Conservation (phyloP, 2,888 invertebrate species). For the Theretra japonica region DNA sequence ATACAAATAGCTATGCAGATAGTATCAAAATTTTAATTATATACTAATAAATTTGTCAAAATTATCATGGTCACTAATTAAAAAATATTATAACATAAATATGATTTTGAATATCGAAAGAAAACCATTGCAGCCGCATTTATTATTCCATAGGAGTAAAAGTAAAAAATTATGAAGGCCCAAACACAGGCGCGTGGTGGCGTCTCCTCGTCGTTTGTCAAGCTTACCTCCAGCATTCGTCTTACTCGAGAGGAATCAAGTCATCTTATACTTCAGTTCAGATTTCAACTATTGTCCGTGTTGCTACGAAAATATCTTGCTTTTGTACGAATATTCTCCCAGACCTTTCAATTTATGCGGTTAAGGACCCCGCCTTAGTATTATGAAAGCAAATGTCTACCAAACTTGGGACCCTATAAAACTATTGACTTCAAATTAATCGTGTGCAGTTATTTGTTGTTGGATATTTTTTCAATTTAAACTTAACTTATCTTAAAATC, state of each 20-base stretch:
- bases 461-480: no score
- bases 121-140: slow-evolving; percentile 8
- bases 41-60: no score
- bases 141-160: slow-evolving; percentile 34
- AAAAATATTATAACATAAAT: neutral
- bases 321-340: neutral
- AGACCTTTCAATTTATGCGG: neutral
- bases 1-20: no score
- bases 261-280: slow-evolving; percentile 32
- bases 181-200: slow-evolving; percentile 33
- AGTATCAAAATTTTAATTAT: no score
- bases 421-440: no score
- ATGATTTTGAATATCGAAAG: neutral
- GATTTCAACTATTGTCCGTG: neutral
- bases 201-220: slow-evolving; percentile 49
- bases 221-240: slow-evolving; percentile 47
- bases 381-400: no score
- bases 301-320: neutral
- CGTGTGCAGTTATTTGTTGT: no score
- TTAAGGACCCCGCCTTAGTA: no score
- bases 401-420: no score
- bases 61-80: no score
- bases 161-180: slow-evolving; percentile 30
- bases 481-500: no score
- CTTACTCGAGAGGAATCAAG: slow-evolving; percentile 42